A percentile compares a stretch with the other conserved stretches of the same genome.
Evolutionary conservation across 1,140 invertebrate species (phyloP).

Genomic region (Paraescarpia echinospica): DNA sequence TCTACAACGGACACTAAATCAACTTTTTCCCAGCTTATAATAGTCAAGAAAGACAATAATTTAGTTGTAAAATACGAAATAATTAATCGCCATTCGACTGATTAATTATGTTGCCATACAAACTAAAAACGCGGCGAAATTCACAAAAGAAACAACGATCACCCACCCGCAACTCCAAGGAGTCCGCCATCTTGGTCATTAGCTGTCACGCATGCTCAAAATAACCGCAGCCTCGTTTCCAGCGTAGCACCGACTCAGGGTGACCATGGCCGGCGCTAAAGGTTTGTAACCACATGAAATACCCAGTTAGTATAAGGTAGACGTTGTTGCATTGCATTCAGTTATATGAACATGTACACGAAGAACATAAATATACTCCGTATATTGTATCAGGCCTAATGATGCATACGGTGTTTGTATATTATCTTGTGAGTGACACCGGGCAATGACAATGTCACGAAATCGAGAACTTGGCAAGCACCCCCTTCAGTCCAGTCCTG

Average conservation of each 20-base stretch:
- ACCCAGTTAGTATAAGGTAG: background rate
- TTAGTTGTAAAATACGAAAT: background rate
- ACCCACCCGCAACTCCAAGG: background rate
- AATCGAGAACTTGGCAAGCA: background rate
- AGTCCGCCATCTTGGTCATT: conserved; percentile 3
- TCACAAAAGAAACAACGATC: background rate
- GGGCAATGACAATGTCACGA: background rate
- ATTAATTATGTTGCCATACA: background rate
- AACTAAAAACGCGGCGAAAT: background rate
- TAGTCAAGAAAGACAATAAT: background rate
- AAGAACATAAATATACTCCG: background rate
- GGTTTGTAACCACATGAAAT: conserved; percentile 1
- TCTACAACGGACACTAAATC: background rate
- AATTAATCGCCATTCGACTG: background rate
- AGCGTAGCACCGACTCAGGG: background rate
- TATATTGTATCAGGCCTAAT: background rate
- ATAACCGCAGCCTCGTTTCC: background rate
- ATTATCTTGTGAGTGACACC: background rate
- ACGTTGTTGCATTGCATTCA: background rate
- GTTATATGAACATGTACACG: background rate
- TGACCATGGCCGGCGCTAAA: background rate
- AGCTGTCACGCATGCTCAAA: background rate
- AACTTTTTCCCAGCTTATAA: background rate
- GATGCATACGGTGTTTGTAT: background rate
- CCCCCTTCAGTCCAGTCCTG: no score